Percentiles rank a stretch among this genome's conserved stretches.
Conservation (phyloP, 2,113 vertebrate species). For the Trogon melanurus region DNA sequence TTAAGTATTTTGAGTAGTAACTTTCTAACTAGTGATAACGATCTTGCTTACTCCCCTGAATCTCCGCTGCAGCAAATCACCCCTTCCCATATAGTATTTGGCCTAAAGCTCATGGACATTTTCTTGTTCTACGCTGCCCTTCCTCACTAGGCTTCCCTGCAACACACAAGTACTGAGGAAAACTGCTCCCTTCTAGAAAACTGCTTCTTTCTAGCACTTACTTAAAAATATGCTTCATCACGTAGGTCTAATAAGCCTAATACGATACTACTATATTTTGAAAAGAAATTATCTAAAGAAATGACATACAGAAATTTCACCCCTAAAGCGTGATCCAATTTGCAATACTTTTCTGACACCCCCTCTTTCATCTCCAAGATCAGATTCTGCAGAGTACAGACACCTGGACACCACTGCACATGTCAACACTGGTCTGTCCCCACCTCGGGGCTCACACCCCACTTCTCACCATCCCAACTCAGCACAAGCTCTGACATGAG, state of each 20-base stretch:
- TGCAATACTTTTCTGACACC: neutral
- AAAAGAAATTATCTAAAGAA: neutral
- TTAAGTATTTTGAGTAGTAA: neutral
- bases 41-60: neutral
- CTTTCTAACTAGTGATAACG: neutral
- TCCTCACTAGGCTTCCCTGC: neutral
- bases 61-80: neutral
- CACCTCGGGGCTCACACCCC: accelerated
- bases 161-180: neutral
- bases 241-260: accelerated
- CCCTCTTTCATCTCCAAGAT: neutral
- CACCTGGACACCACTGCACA: accelerated
- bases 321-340: neutral
- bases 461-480: no score
- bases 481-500: accelerated
- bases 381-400: neutral
- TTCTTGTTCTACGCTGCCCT: neutral
- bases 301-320: accelerated
- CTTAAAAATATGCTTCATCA: neutral
- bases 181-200: neutral
- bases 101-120: no score
- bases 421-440: neutral
- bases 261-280: neutral
- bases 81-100: no score
- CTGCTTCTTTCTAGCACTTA: neutral